A percentile compares a stretch with the other conserved stretches of the same genome.
Conservation (phyloP, 2,113 vertebrate species). For the Lichenostomus cassidix region DNA sequence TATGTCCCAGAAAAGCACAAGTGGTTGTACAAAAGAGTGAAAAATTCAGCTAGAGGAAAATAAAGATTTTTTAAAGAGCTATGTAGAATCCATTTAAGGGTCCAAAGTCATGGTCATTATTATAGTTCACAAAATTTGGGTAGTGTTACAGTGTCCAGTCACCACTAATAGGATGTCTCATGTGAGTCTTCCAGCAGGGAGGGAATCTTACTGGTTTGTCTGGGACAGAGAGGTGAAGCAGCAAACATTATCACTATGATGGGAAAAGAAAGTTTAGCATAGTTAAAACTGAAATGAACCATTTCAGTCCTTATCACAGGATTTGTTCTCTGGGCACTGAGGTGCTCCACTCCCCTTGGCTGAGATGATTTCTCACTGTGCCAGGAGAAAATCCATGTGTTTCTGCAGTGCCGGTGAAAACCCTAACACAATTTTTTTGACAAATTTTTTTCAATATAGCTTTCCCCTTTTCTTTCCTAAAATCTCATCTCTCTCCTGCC, state of each 20-base stretch:
- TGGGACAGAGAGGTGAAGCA: neutral
- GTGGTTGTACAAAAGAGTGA: neutral
- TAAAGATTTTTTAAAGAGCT: neutral
- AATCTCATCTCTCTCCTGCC: neutral
- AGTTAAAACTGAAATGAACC: neutral
- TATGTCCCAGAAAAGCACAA: neutral
- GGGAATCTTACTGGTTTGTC: neutral
- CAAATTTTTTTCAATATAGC: neutral
- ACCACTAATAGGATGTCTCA: neutral
- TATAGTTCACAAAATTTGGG: neutral
- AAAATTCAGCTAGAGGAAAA: neutral
- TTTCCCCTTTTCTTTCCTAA: neutral
- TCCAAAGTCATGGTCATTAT: neutral
- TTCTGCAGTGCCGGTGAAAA: neutral
- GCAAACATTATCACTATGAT: neutral
- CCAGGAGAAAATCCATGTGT: neutral
- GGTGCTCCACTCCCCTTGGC: neutral
- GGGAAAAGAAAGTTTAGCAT: neutral
- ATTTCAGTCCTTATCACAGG: neutral
- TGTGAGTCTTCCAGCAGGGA: rapidly evolving
- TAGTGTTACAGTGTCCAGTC: too few relatives aligned
- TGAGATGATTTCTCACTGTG: neutral
- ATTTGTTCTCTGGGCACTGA: neutral
- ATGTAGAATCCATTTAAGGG: rapidly evolving
- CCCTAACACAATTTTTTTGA: neutral